Percentiles rank a stretch among this genome's conserved stretches.
These are phyloP conservation scores for Aurelia sp. DNA, from an alignment of 30 jellyfish, hydroid and myxozoan genomes.

Conservation along the genomic window DNA sequence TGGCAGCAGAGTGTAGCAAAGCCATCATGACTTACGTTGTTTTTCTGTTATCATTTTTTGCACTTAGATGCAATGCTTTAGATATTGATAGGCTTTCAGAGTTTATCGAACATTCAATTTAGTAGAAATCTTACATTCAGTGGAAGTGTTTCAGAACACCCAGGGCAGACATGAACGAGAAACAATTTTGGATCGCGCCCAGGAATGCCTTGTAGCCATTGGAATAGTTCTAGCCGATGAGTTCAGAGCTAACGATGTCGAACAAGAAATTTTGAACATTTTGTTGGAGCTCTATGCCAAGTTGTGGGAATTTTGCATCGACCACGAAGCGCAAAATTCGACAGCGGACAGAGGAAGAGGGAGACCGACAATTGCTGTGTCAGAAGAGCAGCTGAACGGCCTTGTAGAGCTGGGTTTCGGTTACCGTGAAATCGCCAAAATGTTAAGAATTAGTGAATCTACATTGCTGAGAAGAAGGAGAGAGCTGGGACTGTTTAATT, in stretches of 20 bases:
- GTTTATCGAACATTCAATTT: no score
- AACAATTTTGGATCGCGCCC: no score
- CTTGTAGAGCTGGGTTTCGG: slow-evolving; percentile 2
- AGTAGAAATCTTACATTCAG: no score
- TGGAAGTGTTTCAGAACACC: no score
- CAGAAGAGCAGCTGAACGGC: slow-evolving; percentile 21
- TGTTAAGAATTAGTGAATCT: slow-evolving; percentile 9
- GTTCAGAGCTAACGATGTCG: slow-evolving; percentile 14
- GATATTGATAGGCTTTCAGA: no score
- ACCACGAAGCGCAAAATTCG: slow-evolving; percentile 10
- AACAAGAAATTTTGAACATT: slow-evolving; percentile 6
- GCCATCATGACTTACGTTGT: no score
- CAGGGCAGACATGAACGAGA: no score
- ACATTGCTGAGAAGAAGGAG: slow-evolving; percentile 20
- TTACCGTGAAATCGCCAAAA: neutral
- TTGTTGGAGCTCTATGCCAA: slow-evolving; percentile 15
- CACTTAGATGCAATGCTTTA: no score
- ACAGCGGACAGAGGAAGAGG: slow-evolving; percentile 3
- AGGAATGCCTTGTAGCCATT: neutral
- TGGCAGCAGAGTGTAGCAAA: no score
- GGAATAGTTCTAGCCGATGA: slow-evolving; percentile 13
- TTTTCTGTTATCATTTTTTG: no score
- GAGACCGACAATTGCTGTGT: slow-evolving; percentile 18
- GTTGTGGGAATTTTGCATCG: slow-evolving; percentile 16
- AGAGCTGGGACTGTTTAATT: slow-evolving; percentile 4